These are phyloP conservation scores for Pediacus dermestoides DNA, from an alignment of 2,888 invertebrate species.

Conservation along the genomic window DNA sequence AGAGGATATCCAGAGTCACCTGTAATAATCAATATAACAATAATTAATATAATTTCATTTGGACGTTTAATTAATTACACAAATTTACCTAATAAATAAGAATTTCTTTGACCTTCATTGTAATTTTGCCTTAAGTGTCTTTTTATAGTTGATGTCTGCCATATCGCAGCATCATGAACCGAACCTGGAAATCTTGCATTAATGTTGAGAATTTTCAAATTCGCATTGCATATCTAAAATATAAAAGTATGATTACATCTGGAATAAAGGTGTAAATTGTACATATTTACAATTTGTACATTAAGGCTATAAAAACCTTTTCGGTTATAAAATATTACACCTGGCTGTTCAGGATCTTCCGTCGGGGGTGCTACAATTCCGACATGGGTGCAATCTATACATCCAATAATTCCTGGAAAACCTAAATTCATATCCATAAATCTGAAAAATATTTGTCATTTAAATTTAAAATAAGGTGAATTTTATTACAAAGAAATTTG, in stretches of 20 bases:
- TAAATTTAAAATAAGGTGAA: too few species aligned
- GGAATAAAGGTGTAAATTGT: not conserved
- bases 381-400: slow-evolving; percentile 12
- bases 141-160: slow-evolving; percentile 11
- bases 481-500: too few species aligned
- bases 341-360: slow-evolving; percentile 1
- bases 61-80: slow-evolving; percentile 3
- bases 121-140: slow-evolving; percentile 5
- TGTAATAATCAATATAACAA: too few species aligned
- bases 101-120: slow-evolving; percentile 8
- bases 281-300: slow-evolving; percentile 10
- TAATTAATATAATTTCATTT: too few species aligned
- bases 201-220: slow-evolving; percentile 12
- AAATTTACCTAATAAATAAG: slow-evolving; percentile 5
- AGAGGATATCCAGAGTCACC: slow-evolving; percentile 6
- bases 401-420: slow-evolving; percentile 11
- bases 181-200: slow-evolving; percentile 16
- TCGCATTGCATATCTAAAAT: slow-evolving; percentile 10
- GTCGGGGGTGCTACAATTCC: slow-evolving; percentile 1
- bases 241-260: not conserved
- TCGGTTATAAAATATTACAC: slow-evolving; percentile 11
- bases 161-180: slow-evolving; percentile 14
- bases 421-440: slow-evolving; percentile 3
- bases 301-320: slow-evolving; percentile 8
- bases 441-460: too few species aligned